Evolutionary conservation across 2,113 vertebrate genomes (phyloP), one percentile per base, ranked within the genome.

Genomic region (Lampris megalopsis): DNA sequence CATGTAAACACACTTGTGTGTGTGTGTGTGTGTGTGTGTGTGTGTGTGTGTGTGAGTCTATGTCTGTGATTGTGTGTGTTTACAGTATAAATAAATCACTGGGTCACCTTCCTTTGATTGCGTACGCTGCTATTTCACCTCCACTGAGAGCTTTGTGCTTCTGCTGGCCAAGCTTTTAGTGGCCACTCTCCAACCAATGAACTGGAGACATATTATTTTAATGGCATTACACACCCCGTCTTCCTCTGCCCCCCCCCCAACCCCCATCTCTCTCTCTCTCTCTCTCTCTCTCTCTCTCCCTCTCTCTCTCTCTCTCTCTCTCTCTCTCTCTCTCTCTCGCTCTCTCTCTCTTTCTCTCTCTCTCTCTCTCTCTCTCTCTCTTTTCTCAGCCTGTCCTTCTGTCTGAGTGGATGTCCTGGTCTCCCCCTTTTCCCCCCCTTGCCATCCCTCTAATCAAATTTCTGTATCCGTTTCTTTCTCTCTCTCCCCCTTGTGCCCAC

Each of bases 131-230:
- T 40, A 1, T 61, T 62, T 75, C 41, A 1, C 47, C 61, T 43
- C 40, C 7, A 9, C 1, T 40, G 35, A 53, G n/a, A 43, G 48
- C 13, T 47, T 9, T 24, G 11, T 43, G 0, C 42, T 67, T 41
- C 48, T 35, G 60, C 70, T 11, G 43, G 11, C 37, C 50, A 36
- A 11, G 60, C 63, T 68, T 67, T 72, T 50, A 24, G 58, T 2
- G 35, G 38, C 7, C 37, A 35, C 63, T 41, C 76, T 41, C 76
- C 57, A 35, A 45, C 57, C 9, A 1, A 63, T 38, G 42, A 50
- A 73, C 48, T 49, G 77, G 63, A 77, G 56, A 58, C 56, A 1
- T 70, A 77, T 65, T 71, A 63, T 77, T 77, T 80, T 74, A 63
- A 62, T 4, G 52, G 13, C 1, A 1, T 3, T 4, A 6, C 45